These are phyloP conservation scores for Columba livia DNA, from an alignment of 2,113 vertebrate species.

Conservation along the genomic window DNA sequence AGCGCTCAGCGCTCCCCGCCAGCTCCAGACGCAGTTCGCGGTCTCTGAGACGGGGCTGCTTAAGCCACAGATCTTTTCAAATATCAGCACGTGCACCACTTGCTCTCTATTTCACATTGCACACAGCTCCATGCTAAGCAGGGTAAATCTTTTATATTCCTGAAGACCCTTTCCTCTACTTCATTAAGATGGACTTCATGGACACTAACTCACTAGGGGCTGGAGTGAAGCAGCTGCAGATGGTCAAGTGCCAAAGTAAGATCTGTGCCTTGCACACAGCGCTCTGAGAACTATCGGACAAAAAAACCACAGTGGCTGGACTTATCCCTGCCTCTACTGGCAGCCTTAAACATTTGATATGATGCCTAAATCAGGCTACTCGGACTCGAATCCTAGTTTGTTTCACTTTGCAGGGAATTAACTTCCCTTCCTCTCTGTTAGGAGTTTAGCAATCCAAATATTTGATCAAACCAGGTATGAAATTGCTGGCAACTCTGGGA, in stretches of 20 bases:
- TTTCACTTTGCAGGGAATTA: background rate
- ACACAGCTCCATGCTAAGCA: slow-evolving; percentile 9
- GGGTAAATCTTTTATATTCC: slow-evolving; percentile 51
- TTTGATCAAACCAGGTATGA: background rate
- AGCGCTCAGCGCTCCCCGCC: background rate
- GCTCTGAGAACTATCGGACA: background rate
- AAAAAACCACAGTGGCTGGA: background rate
- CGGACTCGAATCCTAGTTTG: background rate
- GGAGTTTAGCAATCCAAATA: background rate
- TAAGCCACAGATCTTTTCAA: background rate
- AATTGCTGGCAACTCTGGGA: slow-evolving; percentile 2
- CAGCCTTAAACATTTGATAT: background rate
- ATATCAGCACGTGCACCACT: background rate
- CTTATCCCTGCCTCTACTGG: background rate
- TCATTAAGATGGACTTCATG: slow-evolving; percentile 58
- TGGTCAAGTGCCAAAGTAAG: slow-evolving; percentile 35
- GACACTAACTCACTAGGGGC: slow-evolving; percentile 35
- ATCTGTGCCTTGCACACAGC: slow-evolving; percentile 1
- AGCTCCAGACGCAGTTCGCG: background rate
- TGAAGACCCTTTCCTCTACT: slow-evolving; percentile 43
- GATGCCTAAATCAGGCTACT: background rate
- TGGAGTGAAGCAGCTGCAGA: slow-evolving; percentile 49
- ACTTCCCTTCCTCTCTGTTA: background rate
- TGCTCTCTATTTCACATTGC: slow-evolving; percentile 28
- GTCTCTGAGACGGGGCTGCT: background rate